Evolutionary conservation across 2,888 invertebrate species (phyloP).

Genomic region (Aspidiotus destructor): DNA sequence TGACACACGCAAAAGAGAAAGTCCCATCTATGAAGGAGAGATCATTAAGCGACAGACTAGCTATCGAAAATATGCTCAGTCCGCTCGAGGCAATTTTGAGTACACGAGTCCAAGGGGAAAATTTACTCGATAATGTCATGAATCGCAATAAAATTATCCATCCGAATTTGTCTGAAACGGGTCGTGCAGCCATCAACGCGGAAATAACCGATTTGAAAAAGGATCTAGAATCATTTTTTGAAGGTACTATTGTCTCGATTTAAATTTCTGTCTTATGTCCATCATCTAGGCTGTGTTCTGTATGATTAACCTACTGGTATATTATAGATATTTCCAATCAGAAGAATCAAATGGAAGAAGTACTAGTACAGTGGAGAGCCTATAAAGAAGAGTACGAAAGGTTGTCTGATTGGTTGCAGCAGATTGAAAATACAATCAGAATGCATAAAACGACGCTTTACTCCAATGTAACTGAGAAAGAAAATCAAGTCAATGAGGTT

Average conservation of each 20-base stretch:
- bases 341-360: conserved; percentile 71
- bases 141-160: conserved; percentile 79
- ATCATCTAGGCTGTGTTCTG: no score
- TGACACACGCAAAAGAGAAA: conserved; percentile 76
- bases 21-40: conserved; percentile 77
- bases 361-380: conserved; percentile 73
- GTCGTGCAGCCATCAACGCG: conserved; percentile 68
- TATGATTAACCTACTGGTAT: no score
- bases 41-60: conserved; percentile 72
- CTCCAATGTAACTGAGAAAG: conserved; percentile 70
- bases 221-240: conserved; percentile 73
- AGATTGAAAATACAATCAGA: conserved; percentile 81
- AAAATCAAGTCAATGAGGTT: conserved; percentile 72
- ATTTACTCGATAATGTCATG: conserved; percentile 73
- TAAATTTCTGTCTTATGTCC: not conserved
- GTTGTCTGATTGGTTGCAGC: conserved; percentile 83
- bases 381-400: conserved; percentile 89
- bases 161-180: conserved; percentile 69
- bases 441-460: conserved; percentile 76
- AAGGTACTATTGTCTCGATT: conserved; percentile 42
- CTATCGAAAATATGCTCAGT: conserved; percentile 77
- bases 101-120: conserved; percentile 82
- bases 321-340: conserved; percentile 65
- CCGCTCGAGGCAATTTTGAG: conserved; percentile 77
- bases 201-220: conserved; percentile 77